Conservation (phyloP, 2,113 vertebrate genomes). For the Calyptommatus sinebrachiatus region DNA sequence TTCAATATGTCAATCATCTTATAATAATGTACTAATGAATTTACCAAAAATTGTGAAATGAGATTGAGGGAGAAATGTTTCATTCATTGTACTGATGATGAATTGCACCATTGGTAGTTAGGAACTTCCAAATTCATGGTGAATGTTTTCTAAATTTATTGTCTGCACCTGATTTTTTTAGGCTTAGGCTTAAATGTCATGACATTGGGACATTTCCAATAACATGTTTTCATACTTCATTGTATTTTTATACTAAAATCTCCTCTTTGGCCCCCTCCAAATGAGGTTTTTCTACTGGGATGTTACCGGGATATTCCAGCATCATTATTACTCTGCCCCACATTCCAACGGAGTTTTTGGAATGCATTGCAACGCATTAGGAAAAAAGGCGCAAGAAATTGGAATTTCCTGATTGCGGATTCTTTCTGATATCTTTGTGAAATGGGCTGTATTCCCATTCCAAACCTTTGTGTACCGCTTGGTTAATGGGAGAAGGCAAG, state of each 20-base stretch:
- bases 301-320: too few species aligned
- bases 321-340: too few species aligned
- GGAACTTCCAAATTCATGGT: not conserved
- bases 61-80: not conserved
- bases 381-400: too few species aligned
- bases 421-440: too few species aligned
- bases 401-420: too few species aligned
- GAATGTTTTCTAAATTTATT: not conserved
- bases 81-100: not conserved
- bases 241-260: slow-evolving; percentile 10
- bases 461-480: too few species aligned
- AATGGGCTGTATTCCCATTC: too few species aligned
- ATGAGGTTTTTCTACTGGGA: too few species aligned
- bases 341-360: too few species aligned
- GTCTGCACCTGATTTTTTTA: not conserved
- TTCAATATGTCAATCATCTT: not conserved
- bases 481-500: too few species aligned
- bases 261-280: not conserved
- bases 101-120: not conserved
- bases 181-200: not conserved
- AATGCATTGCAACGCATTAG: too few species aligned
- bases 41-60: not conserved
- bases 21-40: not conserved
- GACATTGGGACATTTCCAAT: not conserved
- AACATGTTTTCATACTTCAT: slow-evolving; percentile 4